phyloP scores from a whole-genome alignment of 2,797 vertebrate genomes.

The Propithecus deckenii region DNA sequence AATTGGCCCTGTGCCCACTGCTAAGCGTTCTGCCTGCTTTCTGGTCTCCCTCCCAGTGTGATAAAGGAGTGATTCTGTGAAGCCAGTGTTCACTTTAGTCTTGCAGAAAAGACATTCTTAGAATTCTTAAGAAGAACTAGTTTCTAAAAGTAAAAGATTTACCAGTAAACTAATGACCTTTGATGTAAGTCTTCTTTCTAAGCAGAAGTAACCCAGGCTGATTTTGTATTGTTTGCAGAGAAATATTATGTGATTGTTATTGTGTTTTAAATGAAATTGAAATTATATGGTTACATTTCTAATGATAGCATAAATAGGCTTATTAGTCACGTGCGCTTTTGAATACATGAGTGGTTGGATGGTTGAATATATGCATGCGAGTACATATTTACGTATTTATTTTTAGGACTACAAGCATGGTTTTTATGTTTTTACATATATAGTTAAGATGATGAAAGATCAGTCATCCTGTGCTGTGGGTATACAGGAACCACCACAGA shows the following conservation, averaged over 20 bases:
- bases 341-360: background rate
- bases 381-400: background rate
- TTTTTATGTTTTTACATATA: background rate
- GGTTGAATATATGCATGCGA: background rate
- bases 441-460: background rate
- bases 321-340: background rate
- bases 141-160: constrained; percentile 70
- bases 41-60: constrained; percentile 16
- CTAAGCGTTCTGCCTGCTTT: background rate
- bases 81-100: constrained; percentile 27
- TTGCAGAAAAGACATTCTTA: constrained; percentile 67
- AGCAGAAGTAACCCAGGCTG: constrained; percentile 13
- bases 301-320: background rate
- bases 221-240: background rate
- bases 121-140: constrained; percentile 66
- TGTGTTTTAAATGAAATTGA: background rate
- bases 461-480: background rate
- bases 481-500: background rate
- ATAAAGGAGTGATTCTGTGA: constrained; percentile 15
- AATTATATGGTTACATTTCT: background rate
- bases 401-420: constrained; percentile 4
- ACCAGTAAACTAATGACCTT: constrained; percentile 32
- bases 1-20: background rate
- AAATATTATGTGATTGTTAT: background rate
- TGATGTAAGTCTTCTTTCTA: background rate